These are phyloP conservation scores for Gallinago jamesoni DNA, from an alignment of 2,113 vertebrate species.

Conservation along the genomic window DNA sequence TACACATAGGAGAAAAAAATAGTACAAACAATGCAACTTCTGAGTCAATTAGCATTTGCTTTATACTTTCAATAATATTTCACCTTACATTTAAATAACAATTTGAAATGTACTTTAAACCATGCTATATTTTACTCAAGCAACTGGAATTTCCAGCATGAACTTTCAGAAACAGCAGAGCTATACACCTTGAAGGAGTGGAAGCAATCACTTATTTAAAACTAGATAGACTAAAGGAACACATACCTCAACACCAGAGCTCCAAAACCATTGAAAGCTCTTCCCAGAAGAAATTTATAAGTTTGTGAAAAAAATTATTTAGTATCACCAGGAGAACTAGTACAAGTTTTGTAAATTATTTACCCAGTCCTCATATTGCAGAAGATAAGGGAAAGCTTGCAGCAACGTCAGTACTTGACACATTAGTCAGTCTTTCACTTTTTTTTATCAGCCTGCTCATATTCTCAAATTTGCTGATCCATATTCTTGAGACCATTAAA, in stretches of 20 bases:
- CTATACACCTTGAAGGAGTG: neutral
- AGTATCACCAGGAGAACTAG: neutral
- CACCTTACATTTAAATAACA: neutral
- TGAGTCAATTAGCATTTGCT: neutral
- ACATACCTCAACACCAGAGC: neutral
- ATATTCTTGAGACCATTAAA: neutral
- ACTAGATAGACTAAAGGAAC: neutral
- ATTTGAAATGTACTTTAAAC: neutral
- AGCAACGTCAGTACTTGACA: neutral
- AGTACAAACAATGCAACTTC: neutral
- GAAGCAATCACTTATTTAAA: neutral
- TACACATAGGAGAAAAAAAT: neutral
- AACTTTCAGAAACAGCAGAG: neutral
- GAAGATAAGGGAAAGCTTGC: neutral
- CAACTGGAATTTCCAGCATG: neutral
- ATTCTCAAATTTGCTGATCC: neutral
- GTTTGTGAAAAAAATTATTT: neutral
- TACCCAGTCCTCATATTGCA: neutral
- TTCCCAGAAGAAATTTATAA: neutral
- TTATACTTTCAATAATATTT: neutral
- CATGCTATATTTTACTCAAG: neutral
- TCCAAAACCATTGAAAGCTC: neutral
- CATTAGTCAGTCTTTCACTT: slow-evolving; percentile 5
- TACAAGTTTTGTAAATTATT: slow-evolving; percentile 1
- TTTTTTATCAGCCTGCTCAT: neutral